Percentiles rank a stretch among this genome's conserved stretches.
Conservation (phyloP, 64 coral and sea anemone species). For the Orbicella faveolata region DNA sequence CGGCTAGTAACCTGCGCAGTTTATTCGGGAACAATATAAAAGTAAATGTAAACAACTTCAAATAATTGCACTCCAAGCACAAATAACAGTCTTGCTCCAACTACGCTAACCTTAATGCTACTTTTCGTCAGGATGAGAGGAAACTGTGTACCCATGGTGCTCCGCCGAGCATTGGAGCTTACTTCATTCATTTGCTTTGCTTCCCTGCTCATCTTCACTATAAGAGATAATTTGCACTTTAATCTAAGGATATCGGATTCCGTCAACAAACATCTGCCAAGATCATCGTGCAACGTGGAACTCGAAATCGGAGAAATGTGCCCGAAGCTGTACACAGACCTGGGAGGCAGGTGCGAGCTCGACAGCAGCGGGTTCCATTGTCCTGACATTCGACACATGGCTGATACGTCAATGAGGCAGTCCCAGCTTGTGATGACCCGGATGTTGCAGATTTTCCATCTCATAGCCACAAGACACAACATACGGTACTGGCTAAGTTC, state of each 20-base stretch:
- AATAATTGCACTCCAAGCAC: too few species aligned
- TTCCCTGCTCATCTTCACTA: not conserved
- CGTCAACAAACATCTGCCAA: slow-evolving; percentile 23
- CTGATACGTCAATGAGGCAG: not conserved
- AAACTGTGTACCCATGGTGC: not conserved
- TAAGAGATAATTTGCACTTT: not conserved
- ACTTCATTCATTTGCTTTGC: not conserved
- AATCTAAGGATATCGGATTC: not conserved
- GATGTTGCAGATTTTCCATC: slow-evolving; percentile 48
- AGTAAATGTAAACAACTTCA: too few species aligned
- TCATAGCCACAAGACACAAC: slow-evolving; percentile 28
- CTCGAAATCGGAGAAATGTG: slow-evolving; percentile 48
- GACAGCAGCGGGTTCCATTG: not conserved
- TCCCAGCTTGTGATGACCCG: slow-evolving; percentile 46
- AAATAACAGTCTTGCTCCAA: too few species aligned
- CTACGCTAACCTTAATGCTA: too few species aligned
- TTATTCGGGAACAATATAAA: too few species aligned
- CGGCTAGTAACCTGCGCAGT: too few species aligned
- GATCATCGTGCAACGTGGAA: slow-evolving; percentile 16
- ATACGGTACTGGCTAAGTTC: slow-evolving; percentile 47
- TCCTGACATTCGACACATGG: slow-evolving; percentile 50
- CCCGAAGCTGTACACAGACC: slow-evolving; percentile 15
- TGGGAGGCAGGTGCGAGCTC: slow-evolving; percentile 31
- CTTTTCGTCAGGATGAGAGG: too few species aligned
- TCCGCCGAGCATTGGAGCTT: not conserved